Evolutionary conservation across 2,888 invertebrate species (phyloP), one percentile per base, ranked within the genome.

Genomic region (Philonicus albiceps): DNA sequence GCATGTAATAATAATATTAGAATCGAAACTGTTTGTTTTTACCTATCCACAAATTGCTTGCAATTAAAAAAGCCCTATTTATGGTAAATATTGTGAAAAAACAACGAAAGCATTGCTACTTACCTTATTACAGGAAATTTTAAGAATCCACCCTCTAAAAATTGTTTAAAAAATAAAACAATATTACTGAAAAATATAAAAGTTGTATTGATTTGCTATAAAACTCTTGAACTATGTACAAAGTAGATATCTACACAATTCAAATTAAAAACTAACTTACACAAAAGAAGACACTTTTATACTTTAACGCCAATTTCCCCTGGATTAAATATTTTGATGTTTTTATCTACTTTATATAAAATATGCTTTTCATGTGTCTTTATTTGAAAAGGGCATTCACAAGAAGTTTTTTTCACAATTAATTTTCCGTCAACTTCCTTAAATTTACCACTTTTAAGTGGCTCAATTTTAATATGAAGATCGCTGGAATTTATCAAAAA

Each of bases 341-440:
- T 96, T 90, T 95, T 94, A 91, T 96, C 96, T 87, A 96, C 93
- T 92, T 96, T 96, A 90, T 95, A 96, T 72, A 92, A 89, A 72
- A 92, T 90, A 86, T 90, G 91, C 87, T 92, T 92, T 86, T 90
- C 90, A 19, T 89, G 88, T 87, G 90, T 88, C 27, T 90, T 89
- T 80, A 90, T 89, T 16, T 89, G 89, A 85, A 90, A 91, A 87
- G 88, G 89, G 40, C 89, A 91, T 78, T 90, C 89, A 3, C 89
- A 88, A 11, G 89, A 87, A 6, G 89, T 89, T 5, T 89, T 90
- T 31, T 90, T 90, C 6, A 92, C 91, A 2, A 93, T 92, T 73
- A 96, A 92, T 87, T 93, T 94, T 11, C 96, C 96, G 34, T 96
- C 95, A 1, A 96, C 95, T 91, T 96, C 96, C 16, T 93, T 93